Base-by-base conservation (phyloP, 2,113 vertebrate species). In the Plectropomus leopardus region DNA sequence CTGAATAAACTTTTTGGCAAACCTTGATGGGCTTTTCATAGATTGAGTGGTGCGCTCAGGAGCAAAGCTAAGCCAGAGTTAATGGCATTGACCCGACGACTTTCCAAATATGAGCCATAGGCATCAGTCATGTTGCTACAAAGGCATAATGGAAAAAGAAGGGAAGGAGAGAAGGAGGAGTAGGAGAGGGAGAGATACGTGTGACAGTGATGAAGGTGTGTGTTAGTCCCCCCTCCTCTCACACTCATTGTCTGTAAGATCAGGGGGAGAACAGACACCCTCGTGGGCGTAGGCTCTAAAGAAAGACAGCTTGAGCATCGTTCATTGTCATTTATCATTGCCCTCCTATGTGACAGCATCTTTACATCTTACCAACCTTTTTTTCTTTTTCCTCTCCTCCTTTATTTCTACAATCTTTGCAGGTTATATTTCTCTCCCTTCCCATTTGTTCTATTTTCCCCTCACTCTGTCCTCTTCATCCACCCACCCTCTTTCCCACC, bases 171-270 rank as follows among this genome's bases (percentile, higher is more conserved):
- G 61, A 28, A 15, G 65, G 24, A 42, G 34, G 55, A 50, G 44
- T 8, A 17, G 36, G 19, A 61, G 58, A 50, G n/a, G 53, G 64
- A 45, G 45, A 1, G 21, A 32, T 67, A 30, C 14, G 10, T 51
- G 17, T 58, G 70, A 78, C 63, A 76, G 54, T 82, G 75, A 79
- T 77, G 64, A 71, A 80, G 69, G 63, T 58, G 72, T 44, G 69
- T 42, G 28, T 61, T 61, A 16, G 32, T 66, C 78, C 42, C 47
- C 47, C 17, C 71, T 36, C 19, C 74, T 76, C 53, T 57, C 58
- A 51, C 32, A 23, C 45, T 53, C 36, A 47, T 60, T 74, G 63
- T 71, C 48, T 32, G 40, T 42, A 68, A 70, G 69, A 77, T 45
- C 24, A 30, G 34, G 21, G 32, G 63, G 60, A 71, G 76, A 73